Evolutionary conservation across 2,113 vertebrate genomes (phyloP).

Genomic region (human): DNA sequence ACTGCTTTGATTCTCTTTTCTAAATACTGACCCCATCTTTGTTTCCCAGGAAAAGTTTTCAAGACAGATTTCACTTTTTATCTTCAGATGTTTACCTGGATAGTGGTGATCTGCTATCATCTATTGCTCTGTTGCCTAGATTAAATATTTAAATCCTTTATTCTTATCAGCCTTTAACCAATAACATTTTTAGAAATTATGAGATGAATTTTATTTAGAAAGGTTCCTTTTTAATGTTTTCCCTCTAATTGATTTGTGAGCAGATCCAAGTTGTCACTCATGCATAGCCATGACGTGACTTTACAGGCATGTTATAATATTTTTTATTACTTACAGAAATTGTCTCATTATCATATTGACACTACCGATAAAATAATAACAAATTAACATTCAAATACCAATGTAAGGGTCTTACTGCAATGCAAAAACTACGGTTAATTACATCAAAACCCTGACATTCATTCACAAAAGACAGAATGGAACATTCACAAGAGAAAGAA

Average conservation of each 20-base stretch:
- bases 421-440: not conserved
- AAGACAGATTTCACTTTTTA: not conserved
- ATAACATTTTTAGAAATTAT: not conserved
- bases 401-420: not conserved
- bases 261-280: not conserved
- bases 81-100: not conserved
- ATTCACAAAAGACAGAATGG: not conserved
- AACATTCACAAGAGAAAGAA: not conserved
- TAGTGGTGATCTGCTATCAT: not conserved
- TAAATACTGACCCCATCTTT: not conserved
- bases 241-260: not conserved
- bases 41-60: not conserved
- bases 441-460: not conserved
- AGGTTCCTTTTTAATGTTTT: slow-evolving; percentile 5
- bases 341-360: not conserved
- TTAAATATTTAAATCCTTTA: not conserved
- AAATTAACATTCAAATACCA: not conserved
- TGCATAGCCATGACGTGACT: not conserved
- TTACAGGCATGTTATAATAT: not conserved
- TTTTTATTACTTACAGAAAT: not conserved
- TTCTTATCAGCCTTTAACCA: not conserved
- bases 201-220: not conserved
- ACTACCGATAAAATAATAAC: not conserved
- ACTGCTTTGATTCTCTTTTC: not conserved
- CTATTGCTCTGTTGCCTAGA: not conserved